These are phyloP conservation scores for Pseudolaguvia tuberculata DNA, from an alignment of 2,113 vertebrate genomes.

Conservation along the genomic window DNA sequence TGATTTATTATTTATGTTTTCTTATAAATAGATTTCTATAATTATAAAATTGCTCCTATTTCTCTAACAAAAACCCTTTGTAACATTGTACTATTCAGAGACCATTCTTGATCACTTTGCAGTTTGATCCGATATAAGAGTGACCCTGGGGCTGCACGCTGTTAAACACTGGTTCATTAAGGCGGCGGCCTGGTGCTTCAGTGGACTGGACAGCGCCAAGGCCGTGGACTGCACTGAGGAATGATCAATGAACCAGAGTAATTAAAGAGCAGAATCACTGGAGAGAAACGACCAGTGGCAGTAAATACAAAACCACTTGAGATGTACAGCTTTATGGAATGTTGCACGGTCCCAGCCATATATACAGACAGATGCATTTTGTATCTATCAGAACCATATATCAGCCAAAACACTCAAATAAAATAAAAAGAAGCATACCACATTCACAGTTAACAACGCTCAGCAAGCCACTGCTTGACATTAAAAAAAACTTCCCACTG, in stretches of 20 bases:
- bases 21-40: background rate
- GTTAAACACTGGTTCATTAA: conserved; percentile 73
- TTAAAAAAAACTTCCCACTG: background rate
- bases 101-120: background rate
- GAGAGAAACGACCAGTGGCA: conserved; percentile 59
- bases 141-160: background rate
- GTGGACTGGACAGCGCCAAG: conserved; percentile 52
- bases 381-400: background rate
- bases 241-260: conserved; percentile 75
- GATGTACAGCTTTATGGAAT: conserved; percentile 66
- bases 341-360: conserved; percentile 59
- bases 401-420: background rate
- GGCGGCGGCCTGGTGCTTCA: conserved; percentile 30
- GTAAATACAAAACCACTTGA: conserved; percentile 70
- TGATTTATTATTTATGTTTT: background rate
- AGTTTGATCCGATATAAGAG: background rate
- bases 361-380: conserved; percentile 23
- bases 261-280: conserved; percentile 71
- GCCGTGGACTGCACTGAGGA: conserved; percentile 57
- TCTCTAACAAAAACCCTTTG: background rate
- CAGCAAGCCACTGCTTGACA: conserved; percentile 4
- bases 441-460: background rate
- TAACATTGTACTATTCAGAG: background rate
- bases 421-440: background rate
- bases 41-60: background rate